Base-by-base conservation (phyloP, 2,797 vertebrate genomes). In the Anguilla obscura region DNA sequence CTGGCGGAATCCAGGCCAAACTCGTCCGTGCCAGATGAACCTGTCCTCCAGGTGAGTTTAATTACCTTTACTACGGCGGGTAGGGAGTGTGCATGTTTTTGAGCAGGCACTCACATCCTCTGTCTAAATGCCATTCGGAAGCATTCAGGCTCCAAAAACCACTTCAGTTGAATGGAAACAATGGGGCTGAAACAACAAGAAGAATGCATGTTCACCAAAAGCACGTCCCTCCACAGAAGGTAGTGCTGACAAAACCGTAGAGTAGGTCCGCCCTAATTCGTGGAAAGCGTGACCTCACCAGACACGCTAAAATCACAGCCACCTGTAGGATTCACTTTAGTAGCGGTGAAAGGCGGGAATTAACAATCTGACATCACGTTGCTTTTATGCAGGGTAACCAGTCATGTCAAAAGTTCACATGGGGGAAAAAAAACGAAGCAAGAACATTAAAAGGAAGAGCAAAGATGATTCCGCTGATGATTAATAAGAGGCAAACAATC, bases 381-480 rank as follows among this genome's bases (percentile, higher is more conserved):
- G 89, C 89, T 92, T 94, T 93, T 94, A 89, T 95, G 91, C 88
- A 85, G 66, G 56, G 87, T 89, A 90, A 89, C 86, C 92, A 90
- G 95, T 95, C 95, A 92, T 93, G 95, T 94, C 91, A 33, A 69
- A 85, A 88, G 83, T 83, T 66, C 87, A 76, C 82, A 14, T 60
- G 21, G 27, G 66, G 2, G 4, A 18, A 76, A 76, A 76, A 40
- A 76, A 40, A 27, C 92, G 94, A 91, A 86, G 74, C 90, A 95
- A 94, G 91, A 90, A 91, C 92, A 92, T 91, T 93, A 92, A 89
- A 88, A 95, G 92, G 92, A 96, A 95, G 89, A 93, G 93, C 94
- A 93, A 92, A 89, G 94, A 93, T 52, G 93, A 92, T 92, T 93
- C 86, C 93, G 85, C 89, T 91, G 94, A 94, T 92, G 91, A 89